Conservation (phyloP, 2,113 vertebrate species). For the Chamaetylas fuelleborni region DNA sequence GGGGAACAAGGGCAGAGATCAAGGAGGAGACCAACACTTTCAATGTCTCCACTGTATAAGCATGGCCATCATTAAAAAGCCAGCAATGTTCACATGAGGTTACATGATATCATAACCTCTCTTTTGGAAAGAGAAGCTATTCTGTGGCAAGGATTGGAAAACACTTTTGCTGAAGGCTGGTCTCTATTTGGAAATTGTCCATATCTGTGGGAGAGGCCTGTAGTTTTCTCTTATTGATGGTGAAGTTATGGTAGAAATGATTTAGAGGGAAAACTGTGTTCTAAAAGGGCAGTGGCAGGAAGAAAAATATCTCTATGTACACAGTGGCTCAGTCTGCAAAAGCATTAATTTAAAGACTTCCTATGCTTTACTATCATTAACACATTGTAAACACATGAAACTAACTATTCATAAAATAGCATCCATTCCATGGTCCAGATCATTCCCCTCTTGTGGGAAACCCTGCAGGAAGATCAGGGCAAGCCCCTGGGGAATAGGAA, state of each 20-base stretch:
- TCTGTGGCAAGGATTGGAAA: conserved; percentile 9
- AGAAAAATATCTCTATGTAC: neutral
- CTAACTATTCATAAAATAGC: conserved; percentile 49
- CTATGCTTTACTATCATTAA: conserved; percentile 49
- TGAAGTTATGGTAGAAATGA: neutral
- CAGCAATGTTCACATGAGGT: neutral
- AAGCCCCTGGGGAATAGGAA: neutral
- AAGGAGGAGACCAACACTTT: neutral
- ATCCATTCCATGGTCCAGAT: conserved; percentile 23
- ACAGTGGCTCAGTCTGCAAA: conserved; percentile 6
- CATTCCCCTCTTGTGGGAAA: neutral
- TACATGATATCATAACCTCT: neutral
- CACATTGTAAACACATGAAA: conserved; percentile 54
- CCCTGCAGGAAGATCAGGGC: neutral
- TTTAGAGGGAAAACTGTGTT: neutral
- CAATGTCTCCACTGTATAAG: neutral
- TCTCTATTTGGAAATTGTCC: neutral
- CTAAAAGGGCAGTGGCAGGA: neutral
- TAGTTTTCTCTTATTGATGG: neutral
- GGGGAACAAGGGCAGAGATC: neutral
- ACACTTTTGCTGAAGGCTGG: neutral
- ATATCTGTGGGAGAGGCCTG: neutral
- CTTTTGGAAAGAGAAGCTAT: neutral
- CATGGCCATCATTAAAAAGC: neutral
- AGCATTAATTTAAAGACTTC: conserved; percentile 46